Evolutionary conservation across 2,888 invertebrate species (phyloP).

Genomic region (Tetragnatha montana): DNA sequence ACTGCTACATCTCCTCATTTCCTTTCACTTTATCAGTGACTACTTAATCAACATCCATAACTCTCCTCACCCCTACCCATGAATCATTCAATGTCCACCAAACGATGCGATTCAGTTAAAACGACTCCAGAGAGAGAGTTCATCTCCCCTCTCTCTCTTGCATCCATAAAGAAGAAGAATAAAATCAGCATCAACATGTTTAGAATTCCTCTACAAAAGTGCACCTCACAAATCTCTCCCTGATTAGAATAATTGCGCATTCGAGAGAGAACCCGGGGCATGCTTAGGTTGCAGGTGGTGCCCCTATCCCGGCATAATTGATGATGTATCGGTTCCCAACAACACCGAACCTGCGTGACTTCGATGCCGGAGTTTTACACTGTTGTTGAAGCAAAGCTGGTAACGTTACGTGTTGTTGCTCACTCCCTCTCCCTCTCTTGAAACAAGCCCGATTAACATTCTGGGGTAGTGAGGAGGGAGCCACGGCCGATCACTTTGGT

Average conservation of each 20-base stretch:
- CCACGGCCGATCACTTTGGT: no score
- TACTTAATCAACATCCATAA: no score
- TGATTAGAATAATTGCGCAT: slow-evolving; percentile 40
- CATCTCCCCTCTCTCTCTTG: no score
- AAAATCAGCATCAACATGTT: not conserved
- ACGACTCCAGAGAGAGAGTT: no score
- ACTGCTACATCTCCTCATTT: no score
- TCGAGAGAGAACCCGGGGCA: not conserved
- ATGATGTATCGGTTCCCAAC: slow-evolving; percentile 51
- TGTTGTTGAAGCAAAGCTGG: not conserved
- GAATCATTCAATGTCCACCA: no score
- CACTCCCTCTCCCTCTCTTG: no score
- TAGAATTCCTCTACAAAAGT: not conserved
- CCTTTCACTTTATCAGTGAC: no score
- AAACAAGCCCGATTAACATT: slow-evolving; percentile 43
- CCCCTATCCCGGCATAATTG: slow-evolving; percentile 22
- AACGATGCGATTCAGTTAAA: no score
- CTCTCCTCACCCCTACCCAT: no score
- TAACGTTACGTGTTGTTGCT: slow-evolving; percentile 35
- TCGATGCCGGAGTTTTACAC: not conserved
- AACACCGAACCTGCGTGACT: slow-evolving; percentile 10
- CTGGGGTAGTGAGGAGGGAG: no score
- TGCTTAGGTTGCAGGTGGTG: slow-evolving; percentile 18
- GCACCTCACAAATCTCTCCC: not conserved
- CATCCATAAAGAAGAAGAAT: no score